phyloP scores from a whole-genome alignment of 2,797 vertebrate genomes.

The Lates japonicus region DNA sequence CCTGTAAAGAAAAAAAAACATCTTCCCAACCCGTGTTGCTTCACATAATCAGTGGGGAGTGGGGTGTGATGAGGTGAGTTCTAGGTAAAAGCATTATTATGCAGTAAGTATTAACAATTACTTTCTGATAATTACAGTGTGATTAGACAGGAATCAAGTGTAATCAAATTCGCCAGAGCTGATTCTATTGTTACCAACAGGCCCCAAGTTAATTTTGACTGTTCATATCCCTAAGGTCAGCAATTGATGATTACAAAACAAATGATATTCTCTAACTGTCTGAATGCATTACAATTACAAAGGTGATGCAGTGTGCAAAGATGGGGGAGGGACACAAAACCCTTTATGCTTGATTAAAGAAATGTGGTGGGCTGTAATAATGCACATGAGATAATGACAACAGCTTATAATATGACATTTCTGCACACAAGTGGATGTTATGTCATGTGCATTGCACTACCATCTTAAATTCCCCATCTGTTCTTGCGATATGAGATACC shows the following conservation, averaged over 20 bases:
- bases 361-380: not conserved
- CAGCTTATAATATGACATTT: slow-evolving; percentile 10
- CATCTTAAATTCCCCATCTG: slow-evolving; percentile 54
- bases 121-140: slow-evolving; percentile 27
- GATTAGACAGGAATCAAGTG: slow-evolving; percentile 35
- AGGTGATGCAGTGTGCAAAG: slow-evolving; percentile 1
- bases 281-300: slow-evolving; percentile 25
- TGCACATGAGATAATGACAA: slow-evolving; percentile 7
- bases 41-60: slow-evolving; percentile 16
- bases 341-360: slow-evolving; percentile 17
- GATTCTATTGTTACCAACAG: slow-evolving; percentile 29
- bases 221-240: not conserved
- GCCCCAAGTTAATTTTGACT: not conserved
- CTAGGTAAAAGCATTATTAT: slow-evolving; percentile 48
- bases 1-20: not conserved
- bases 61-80: slow-evolving; percentile 27
- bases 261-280: slow-evolving; percentile 16
- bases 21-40: not conserved
- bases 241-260: slow-evolving; percentile 33
- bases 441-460: slow-evolving; percentile 22
- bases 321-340: slow-evolving; percentile 1
- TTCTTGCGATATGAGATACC: no score
- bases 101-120: slow-evolving; percentile 32
- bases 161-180: slow-evolving; percentile 38
- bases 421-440: slow-evolving; percentile 3